Conservation (phyloP, 2,888 invertebrate species). For the Netelia fuscicornis region DNA sequence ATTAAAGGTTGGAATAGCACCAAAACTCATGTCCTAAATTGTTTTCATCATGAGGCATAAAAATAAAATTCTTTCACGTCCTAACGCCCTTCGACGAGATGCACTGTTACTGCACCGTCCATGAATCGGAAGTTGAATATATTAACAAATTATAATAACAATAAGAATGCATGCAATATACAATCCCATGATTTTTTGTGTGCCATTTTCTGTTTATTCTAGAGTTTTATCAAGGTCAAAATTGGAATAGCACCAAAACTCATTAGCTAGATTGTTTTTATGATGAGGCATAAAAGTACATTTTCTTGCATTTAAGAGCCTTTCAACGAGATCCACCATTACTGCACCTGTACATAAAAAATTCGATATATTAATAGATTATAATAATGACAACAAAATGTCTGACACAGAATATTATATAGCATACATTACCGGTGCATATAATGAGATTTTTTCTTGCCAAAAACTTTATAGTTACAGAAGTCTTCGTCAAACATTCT, state of each 20-base stretch:
- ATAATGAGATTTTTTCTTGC: constrained; percentile 92
- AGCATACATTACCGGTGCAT: constrained; percentile 90
- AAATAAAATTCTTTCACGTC: constrained; percentile 88
- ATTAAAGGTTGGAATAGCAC: constrained; percentile 95
- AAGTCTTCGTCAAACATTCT: constrained; percentile 95
- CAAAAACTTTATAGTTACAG: constrained; percentile 91
- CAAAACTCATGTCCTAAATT: constrained; percentile 97
- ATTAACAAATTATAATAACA: too few relatives aligned
- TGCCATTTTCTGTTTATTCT: constrained; percentile 64
- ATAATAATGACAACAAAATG: constrained; percentile 22
- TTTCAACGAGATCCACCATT: constrained; percentile 90
- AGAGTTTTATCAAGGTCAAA: constrained; percentile 89
- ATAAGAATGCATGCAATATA: too few relatives aligned
- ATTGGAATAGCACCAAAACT: constrained; percentile 96
- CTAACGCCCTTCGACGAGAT: constrained; percentile 80
- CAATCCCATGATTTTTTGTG: neutral
- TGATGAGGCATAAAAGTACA: constrained; percentile 93
- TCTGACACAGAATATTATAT: constrained; percentile 1
- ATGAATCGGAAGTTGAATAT: too few relatives aligned
- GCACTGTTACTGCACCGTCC: too few relatives aligned
- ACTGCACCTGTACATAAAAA: constrained; percentile 87
- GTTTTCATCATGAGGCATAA: constrained; percentile 93
- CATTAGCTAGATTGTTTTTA: constrained; percentile 95
- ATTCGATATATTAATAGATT: constrained; percentile 8
- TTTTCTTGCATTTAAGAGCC: constrained; percentile 88